These are phyloP conservation scores for Theodoxus fluviatilis DNA, from an alignment of 2,888 invertebrate species.

Conservation along the genomic window DNA sequence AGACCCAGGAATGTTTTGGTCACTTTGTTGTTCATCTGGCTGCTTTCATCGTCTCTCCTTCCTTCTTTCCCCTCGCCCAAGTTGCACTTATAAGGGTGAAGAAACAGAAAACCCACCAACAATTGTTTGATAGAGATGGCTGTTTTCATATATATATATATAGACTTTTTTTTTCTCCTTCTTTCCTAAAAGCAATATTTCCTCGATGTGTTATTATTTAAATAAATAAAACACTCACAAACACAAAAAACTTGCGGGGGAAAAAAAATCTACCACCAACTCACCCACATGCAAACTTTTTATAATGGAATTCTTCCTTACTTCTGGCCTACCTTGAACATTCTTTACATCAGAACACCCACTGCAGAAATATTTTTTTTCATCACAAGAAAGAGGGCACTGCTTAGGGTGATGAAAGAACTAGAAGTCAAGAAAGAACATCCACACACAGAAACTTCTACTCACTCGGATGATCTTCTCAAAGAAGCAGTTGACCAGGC, in stretches of 20 bases:
- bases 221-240: no score
- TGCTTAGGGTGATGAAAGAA: background rate
- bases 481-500: slow-evolving; percentile 84
- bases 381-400: background rate
- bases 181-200: no score
- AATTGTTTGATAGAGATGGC: no score
- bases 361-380: background rate
- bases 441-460: background rate
- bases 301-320: no score
- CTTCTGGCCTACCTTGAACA: background rate
- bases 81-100: background rate
- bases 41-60: background rate
- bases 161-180: no score
- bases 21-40: background rate
- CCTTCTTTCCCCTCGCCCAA: background rate
- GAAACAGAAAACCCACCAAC: no score
- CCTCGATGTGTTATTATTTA: no score
- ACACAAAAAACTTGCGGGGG: no score
- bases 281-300: no score
- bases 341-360: background rate
- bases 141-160: no score
- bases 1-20: no score
- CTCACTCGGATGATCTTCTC: slow-evolving; percentile 83
- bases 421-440: background rate
- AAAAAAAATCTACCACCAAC: no score